Base-by-base conservation (phyloP, 2,113 vertebrate species). In the Nycticryphes semicollaris region DNA sequence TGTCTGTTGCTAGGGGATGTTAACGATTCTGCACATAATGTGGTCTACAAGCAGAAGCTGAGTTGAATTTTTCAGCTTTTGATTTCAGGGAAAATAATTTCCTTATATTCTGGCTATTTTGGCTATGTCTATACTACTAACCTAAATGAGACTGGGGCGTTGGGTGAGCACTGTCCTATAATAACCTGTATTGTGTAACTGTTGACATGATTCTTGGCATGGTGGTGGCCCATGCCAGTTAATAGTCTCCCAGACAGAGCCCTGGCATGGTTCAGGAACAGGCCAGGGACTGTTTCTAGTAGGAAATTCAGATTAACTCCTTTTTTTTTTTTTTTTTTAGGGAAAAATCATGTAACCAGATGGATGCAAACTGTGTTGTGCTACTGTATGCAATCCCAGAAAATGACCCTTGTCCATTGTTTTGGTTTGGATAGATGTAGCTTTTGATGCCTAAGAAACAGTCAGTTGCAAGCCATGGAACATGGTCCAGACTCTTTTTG, bases 11-110 rank as follows among this genome's bases (percentile, higher is more conserved):
- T 78, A 89, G 39, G 84, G 62, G 11, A 87, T 81, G 13, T 74
- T 91, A 50, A 84, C 84, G 39, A 72, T 82, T 19, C 33, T 79
- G 62, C 27, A 68, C n/a, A 43, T 64, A 82, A 87, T 69, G 43
- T 75, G 22, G 33, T 82, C 80, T 72, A 41, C 67, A 79, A 93
- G 82, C 31, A 87, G 93, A 75, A 39, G 23, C 81, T 48, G 48
- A 72, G 28, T 62, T 87, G 84, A 84, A 82, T 89, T 60, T 93
- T 92, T 81, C 80, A 68, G 41, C 64, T 89, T 93, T 92, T 87
- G 31, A 47, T 57, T 90, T 88, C 70, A 69, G 45, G 31, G 68
- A 93, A 95, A 94, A 92, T 56, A 21, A 75, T 54, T 92, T 62
- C 56, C 74, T 91, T 91, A 67, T 78, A 75, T 82, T 89, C 81